Percentiles rank a stretch among this genome's conserved stretches.
Evolutionary conservation across 2,797 vertebrate species (phyloP).

Genomic region (Carduelis carduelis): DNA sequence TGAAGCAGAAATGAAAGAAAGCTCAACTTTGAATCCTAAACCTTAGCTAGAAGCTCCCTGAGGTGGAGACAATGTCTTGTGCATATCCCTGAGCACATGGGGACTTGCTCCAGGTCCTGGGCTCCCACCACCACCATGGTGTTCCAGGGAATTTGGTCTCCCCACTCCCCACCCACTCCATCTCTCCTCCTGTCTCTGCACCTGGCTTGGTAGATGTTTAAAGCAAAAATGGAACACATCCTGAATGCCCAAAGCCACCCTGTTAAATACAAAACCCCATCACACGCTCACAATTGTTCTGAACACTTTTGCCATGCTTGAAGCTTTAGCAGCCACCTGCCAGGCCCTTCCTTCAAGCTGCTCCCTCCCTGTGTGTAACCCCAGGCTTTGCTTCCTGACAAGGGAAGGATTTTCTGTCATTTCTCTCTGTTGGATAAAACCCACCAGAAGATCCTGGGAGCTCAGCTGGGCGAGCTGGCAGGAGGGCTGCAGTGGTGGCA

Average conservation of each 20-base stretch:
- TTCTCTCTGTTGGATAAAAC: not conserved
- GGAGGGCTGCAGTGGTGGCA: not conserved
- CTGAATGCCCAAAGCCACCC: not conserved
- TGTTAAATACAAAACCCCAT: not conserved
- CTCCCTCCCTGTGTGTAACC: not conserved
- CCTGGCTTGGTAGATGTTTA: not conserved
- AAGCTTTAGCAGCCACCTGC: not conserved
- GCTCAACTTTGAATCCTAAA: not conserved
- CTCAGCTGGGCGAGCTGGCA: not conserved
- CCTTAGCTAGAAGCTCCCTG: not conserved
- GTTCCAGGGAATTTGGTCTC: not conserved
- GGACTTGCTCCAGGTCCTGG: not conserved
- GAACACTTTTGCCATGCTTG: not conserved
- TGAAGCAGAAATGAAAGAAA: not conserved
- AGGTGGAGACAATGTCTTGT: not conserved
- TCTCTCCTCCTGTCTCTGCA: not conserved
- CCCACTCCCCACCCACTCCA: not conserved
- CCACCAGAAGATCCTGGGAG: not conserved
- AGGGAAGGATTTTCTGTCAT: not conserved
- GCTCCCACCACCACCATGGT: not conserved
- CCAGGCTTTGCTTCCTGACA: not conserved
- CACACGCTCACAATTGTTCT: not conserved
- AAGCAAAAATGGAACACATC: not conserved
- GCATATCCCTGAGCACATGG: not conserved
- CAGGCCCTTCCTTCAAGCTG: slow-evolving; percentile 4